Conservation (phyloP, 2,888 invertebrate genomes). For the Sericinus montela region DNA sequence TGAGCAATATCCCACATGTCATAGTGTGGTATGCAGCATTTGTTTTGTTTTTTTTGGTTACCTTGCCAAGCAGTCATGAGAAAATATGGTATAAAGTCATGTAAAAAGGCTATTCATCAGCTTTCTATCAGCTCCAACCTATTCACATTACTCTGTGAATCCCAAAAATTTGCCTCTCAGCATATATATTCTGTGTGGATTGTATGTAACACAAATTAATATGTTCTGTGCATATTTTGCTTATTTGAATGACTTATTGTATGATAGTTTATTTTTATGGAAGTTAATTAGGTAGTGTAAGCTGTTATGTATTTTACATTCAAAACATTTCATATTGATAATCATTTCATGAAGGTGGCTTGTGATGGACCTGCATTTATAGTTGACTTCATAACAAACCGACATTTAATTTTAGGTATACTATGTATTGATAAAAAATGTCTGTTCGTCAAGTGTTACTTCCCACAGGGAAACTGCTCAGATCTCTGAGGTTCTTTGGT, state of each 20-base stretch:
- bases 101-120: slow-evolving; percentile 9
- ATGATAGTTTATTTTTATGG: slow-evolving; percentile 74
- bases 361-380: slow-evolving; percentile 70
- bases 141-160: slow-evolving; percentile 61
- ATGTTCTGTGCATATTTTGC: slow-evolving; percentile 56
- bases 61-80: too few relatives aligned
- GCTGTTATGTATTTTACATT: slow-evolving; percentile 76
- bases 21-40: neutral
- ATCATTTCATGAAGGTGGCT: slow-evolving; percentile 48
- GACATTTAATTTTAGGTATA: slow-evolving; percentile 70
- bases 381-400: slow-evolving; percentile 67
- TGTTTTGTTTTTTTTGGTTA: neutral
- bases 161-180: slow-evolving; percentile 15
- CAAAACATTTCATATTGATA: slow-evolving; percentile 49
- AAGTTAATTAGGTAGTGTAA: slow-evolving; percentile 77
- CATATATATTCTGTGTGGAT: slow-evolving; percentile 33
- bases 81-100: neutral
- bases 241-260: slow-evolving; percentile 64
- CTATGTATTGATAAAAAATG: slow-evolving; percentile 69
- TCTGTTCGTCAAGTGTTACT: slow-evolving; percentile 65
- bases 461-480: slow-evolving; percentile 57
- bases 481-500: slow-evolving; percentile 68
- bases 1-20: slow-evolving; percentile 23
- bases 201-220: slow-evolving; percentile 33
- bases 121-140: slow-evolving; percentile 33